Evolutionary conservation across 1,140 invertebrate genomes (phyloP).

Genomic region (Leptonema lineaticorne): DNA sequence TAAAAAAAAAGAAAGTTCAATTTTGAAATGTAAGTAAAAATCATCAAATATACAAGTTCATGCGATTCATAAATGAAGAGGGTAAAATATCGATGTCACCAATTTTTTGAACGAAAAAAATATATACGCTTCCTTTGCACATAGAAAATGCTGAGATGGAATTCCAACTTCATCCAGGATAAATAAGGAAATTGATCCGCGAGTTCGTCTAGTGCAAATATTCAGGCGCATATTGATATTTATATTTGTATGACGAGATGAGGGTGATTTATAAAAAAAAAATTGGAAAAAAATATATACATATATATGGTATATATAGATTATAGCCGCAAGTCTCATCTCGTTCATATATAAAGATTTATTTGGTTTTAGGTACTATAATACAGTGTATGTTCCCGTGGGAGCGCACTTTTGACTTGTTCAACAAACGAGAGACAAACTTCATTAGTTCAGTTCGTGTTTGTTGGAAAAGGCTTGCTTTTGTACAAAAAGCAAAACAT

Average conservation of each 20-base stretch:
- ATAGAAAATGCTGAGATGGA: too few relatives aligned
- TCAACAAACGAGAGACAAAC: slow-evolving; percentile 19
- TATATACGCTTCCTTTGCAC: too few relatives aligned
- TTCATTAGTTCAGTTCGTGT: slow-evolving; percentile 1
- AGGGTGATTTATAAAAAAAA: background rate
- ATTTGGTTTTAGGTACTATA: slow-evolving; percentile 6
- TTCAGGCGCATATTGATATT: slow-evolving; percentile 2
- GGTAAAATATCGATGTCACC: too few relatives aligned
- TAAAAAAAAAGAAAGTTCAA: too few relatives aligned
- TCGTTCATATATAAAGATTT: background rate
- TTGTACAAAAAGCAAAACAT: background rate
- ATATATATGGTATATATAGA: background rate
- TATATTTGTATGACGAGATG: background rate
- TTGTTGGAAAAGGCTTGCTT: too few relatives aligned
- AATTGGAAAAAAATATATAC: background rate
- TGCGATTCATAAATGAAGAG: too few relatives aligned
- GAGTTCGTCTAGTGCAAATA: background rate
- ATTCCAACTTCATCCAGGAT: too few relatives aligned
- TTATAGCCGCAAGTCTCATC: background rate
- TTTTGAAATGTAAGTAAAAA: too few relatives aligned
- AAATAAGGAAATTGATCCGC: slow-evolving; percentile 2
- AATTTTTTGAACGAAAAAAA: too few relatives aligned
- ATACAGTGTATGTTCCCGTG: background rate
- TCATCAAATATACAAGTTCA: too few relatives aligned
- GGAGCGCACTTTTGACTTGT: slow-evolving; percentile 5